Evolutionary conservation across 2,113 vertebrate genomes (phyloP).

Genomic region (Entelurus aequoreus): DNA sequence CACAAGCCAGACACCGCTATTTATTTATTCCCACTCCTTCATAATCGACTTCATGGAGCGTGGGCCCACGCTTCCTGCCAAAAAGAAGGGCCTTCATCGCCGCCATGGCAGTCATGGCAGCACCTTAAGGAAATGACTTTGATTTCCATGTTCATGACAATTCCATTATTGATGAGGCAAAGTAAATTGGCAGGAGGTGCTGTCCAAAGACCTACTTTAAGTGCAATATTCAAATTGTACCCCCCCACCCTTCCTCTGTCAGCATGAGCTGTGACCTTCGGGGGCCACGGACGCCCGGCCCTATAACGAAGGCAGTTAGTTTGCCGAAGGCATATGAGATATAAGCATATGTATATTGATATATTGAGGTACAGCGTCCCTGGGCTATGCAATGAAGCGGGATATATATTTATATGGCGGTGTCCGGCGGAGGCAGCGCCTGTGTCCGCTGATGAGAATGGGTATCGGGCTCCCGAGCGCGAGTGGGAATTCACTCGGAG

Average conservation of each 20-base stretch:
- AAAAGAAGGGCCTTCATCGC: background rate
- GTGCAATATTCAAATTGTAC: conserved; percentile 66
- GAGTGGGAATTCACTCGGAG: conserved; percentile 62
- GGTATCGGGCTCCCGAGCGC: conserved; percentile 48
- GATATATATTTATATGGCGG: conserved; percentile 65
- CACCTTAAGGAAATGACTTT: conserved; percentile 26
- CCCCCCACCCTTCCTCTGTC: conserved; percentile 10
- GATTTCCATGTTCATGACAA: conserved; percentile 55
- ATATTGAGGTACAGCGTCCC: conserved; percentile 68
- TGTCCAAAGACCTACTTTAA: conserved; percentile 65
- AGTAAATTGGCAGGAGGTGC: conserved; percentile 56
- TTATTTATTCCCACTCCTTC: conserved; percentile 58
- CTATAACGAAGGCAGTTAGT: conserved; percentile 61
- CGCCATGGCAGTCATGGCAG: background rate
- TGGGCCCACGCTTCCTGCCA: conserved; percentile 38
- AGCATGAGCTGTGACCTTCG: conserved; percentile 68
- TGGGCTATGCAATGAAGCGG: conserved; percentile 60
- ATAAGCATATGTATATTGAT: conserved; percentile 73
- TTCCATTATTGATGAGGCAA: conserved; percentile 69
- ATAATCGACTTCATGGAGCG: conserved; percentile 59
- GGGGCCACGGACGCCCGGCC: conserved; percentile 53
- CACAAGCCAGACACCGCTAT: conserved; percentile 53
- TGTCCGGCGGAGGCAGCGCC: conserved; percentile 62
- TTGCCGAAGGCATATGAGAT: conserved; percentile 57
- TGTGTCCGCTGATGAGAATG: conserved; percentile 72